Conservation (phyloP, 1,140 invertebrate genomes). For the Cydia strobilella region DNA sequence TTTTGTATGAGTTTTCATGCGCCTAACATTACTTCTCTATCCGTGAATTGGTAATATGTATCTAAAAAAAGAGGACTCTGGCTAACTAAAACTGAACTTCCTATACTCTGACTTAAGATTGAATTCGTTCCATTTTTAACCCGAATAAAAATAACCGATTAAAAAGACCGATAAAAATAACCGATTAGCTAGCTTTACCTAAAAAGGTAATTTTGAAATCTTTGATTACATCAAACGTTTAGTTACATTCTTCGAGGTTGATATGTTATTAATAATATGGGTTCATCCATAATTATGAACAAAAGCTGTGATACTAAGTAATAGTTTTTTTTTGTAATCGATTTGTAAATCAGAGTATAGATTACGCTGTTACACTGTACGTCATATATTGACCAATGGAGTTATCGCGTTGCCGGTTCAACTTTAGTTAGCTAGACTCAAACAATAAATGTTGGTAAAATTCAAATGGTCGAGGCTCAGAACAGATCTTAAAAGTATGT, state of each 20-base stretch:
- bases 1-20: conserved; percentile 30
- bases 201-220: no score
- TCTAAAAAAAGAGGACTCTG: neutral
- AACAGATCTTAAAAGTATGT: neutral
- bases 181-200: neutral
- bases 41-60: conserved; percentile 15
- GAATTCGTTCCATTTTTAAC: neutral
- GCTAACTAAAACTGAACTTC: neutral
- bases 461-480: neutral
- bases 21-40: conserved; percentile 14
- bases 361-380: neutral
- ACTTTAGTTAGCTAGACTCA: neutral
- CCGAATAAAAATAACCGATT: neutral
- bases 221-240: no score
- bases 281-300: no score
- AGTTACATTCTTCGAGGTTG: no score
- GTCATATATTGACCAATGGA: neutral
- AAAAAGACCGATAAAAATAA: neutral
- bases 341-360: neutral
- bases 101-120: neutral
- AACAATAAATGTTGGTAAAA: conserved; percentile 1
- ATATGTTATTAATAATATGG: no score
- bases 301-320: no score
- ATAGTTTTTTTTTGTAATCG: no score
- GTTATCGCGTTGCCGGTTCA: neutral